Evolutionary conservation across 2,113 vertebrate genomes (phyloP).

Genomic region (Camelus dromedarius): DNA sequence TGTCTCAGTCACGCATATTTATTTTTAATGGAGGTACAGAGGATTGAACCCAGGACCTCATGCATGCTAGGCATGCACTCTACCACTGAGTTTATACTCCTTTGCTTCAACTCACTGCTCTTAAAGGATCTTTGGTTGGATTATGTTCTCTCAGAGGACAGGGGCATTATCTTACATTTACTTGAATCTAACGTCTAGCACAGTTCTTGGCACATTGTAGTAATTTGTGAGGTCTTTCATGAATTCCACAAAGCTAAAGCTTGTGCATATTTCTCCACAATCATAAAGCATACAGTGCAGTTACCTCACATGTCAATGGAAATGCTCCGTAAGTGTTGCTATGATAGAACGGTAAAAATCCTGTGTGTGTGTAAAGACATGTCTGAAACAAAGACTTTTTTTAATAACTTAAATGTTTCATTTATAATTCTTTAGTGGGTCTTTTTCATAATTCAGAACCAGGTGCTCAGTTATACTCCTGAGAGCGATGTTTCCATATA

Average conservation of each 20-base stretch:
- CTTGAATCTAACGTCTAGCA: not conserved
- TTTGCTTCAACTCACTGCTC: not conserved
- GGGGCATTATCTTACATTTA: not conserved
- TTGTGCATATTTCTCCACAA: not conserved
- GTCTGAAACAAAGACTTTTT: not conserved
- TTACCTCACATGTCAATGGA: not conserved
- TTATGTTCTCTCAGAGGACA: not conserved
- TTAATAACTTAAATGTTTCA: not conserved
- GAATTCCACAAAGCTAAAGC: not conserved
- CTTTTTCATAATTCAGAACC: not conserved
- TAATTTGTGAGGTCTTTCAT: not conserved
- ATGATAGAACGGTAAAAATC: not conserved
- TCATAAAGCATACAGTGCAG: not conserved
- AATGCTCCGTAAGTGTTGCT: not conserved
- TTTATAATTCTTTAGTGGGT: not conserved
- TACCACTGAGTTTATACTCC: too few relatives aligned
- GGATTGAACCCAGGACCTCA: too few relatives aligned
- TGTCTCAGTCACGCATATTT: too few relatives aligned
- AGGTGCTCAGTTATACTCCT: not conserved
- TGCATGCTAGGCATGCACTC: too few relatives aligned
- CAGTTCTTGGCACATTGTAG: not conserved
- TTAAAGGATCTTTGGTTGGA: not conserved
- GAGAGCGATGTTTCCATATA: not conserved
- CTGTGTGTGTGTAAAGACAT: not conserved
- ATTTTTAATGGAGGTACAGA: too few relatives aligned